phyloP scores from a whole-genome alignment of 92 coral and sea anemone species.

The Zoanthus gigantus region DNA sequence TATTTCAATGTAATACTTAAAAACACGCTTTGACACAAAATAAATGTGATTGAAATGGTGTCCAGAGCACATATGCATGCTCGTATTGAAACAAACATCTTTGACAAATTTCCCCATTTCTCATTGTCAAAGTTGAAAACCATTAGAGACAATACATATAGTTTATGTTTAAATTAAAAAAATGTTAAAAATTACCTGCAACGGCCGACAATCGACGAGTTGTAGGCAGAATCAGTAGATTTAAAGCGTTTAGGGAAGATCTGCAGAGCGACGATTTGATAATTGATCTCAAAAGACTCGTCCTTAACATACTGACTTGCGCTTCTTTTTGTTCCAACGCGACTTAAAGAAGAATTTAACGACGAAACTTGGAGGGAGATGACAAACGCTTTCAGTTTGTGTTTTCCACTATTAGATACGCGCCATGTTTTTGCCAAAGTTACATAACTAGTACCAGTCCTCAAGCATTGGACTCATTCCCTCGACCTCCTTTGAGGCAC shows the following conservation, averaged over 20 bases:
- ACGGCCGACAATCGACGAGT: conserved; percentile 1
- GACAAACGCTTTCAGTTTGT: no score
- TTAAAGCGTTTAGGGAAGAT: neutral
- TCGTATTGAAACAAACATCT: no score
- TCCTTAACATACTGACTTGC: neutral
- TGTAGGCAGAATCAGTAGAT: neutral
- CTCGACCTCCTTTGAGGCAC: neutral
- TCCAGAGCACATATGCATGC: no score
- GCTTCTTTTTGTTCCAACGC: neutral
- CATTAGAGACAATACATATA: neutral
- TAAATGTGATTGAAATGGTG: no score
- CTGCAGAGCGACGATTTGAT: neutral
- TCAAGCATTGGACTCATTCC: neutral
- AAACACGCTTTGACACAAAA: no score
- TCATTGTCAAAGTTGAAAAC: neutral
- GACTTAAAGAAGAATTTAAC: neutral
- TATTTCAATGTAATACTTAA: no score
- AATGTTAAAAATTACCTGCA: neutral
- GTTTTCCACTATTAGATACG: no score
- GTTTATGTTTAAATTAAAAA: neutral
- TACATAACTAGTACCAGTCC: conserved; percentile 23
- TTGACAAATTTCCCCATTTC: neutral
- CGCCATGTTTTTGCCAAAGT: conserved; percentile 29
- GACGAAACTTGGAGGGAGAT: neutral
- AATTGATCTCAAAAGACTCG: neutral